phyloP scores from a whole-genome alignment of 2,113 vertebrate genomes.

The Dicaeum eximium region DNA sequence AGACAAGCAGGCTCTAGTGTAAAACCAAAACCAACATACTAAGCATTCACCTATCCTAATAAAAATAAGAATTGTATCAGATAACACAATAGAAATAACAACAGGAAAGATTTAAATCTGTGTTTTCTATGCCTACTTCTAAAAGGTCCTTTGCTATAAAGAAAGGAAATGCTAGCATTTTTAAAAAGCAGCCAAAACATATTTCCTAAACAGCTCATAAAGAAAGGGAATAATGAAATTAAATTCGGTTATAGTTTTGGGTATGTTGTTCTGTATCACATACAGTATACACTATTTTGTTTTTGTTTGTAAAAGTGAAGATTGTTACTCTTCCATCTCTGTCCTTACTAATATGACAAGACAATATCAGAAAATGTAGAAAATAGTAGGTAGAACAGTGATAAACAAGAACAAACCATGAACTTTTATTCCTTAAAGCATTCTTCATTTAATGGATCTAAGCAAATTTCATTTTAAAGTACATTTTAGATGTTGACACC shows the following conservation, averaged over 20 bases:
- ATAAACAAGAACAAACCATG: background rate
- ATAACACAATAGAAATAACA: background rate
- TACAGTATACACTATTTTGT: background rate
- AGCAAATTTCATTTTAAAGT: background rate
- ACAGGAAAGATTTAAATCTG: background rate
- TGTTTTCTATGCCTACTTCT: background rate
- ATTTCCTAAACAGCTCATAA: background rate
- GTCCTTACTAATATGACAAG: background rate
- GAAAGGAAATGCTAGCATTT: background rate
- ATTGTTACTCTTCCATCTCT: background rate
- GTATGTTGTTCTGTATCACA: background rate
- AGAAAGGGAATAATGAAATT: background rate
- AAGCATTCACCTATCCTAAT: background rate
- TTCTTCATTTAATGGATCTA: background rate
- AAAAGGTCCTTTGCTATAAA: background rate
- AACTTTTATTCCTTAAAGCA: background rate
- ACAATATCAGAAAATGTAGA: background rate
- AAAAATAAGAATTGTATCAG: background rate
- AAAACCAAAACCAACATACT: background rate
- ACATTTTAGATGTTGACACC: background rate
- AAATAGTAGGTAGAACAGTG: background rate
- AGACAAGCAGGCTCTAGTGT: background rate
- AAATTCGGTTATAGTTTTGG: background rate
- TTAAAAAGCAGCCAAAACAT: background rate
- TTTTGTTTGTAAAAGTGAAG: background rate